These are phyloP conservation scores for Ceratothoa steindachneri DNA, from an alignment of 2,888 invertebrate species.

Conservation along the genomic window DNA sequence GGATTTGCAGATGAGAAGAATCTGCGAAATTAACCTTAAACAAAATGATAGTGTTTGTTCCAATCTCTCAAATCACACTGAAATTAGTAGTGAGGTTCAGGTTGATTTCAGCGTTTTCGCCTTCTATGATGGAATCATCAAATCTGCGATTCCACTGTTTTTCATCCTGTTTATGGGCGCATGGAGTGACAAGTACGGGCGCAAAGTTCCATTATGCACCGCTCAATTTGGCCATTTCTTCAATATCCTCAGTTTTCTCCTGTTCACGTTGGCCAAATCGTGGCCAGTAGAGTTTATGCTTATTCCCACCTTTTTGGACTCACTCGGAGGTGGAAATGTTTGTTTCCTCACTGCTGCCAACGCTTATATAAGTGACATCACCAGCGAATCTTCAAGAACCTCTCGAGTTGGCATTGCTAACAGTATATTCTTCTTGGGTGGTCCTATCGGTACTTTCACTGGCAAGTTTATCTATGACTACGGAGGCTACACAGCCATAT, in stretches of 20 bases:
- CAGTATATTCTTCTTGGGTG: constrained; percentile 43
- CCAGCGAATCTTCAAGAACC: constrained; percentile 33
- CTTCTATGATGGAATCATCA: constrained; percentile 44
- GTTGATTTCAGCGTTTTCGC: constrained; percentile 30
- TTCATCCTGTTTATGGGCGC: constrained; percentile 50
- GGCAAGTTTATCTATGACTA: constrained; percentile 34
- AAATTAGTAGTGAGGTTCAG: constrained; percentile 32
- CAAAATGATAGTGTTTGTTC: constrained; percentile 28
- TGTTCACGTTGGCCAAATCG: constrained; percentile 19
- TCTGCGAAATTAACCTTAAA: constrained; percentile 38
- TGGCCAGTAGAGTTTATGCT: constrained; percentile 40
- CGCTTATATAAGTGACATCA: constrained; percentile 42
- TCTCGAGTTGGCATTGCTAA: constrained; percentile 38
- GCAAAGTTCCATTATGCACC: constrained; percentile 49
- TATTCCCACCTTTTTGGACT: constrained; percentile 35
- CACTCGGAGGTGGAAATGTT: constrained; percentile 40
- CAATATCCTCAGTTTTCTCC: constrained; percentile 48
- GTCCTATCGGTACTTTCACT: constrained; percentile 38
- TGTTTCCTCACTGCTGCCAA: constrained; percentile 43
- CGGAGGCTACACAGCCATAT: constrained; percentile 34
- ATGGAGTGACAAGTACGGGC: constrained; percentile 50
- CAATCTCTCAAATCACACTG: constrained; percentile 25
- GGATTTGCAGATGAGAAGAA: constrained; percentile 44
- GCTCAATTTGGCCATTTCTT: constrained; percentile 49
- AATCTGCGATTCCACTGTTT: constrained; percentile 48